These are phyloP conservation scores for Andrena cerasifolii DNA, from an alignment of 1,140 invertebrate species.

Conservation along the genomic window DNA sequence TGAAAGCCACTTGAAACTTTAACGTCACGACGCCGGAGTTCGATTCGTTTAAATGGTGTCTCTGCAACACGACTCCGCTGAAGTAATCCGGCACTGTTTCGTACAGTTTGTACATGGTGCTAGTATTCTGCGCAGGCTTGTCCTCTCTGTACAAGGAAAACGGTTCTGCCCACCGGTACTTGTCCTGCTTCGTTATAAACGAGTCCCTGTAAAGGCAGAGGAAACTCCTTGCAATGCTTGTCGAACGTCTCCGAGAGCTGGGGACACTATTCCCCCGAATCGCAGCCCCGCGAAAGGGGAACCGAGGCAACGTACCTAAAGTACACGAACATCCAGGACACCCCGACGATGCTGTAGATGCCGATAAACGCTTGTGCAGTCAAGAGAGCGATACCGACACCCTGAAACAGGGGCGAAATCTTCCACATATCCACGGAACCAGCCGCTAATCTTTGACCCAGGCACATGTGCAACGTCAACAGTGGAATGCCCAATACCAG, in stretches of 20 bases:
- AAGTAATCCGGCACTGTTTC: slow-evolving; percentile 93
- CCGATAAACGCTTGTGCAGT: slow-evolving; percentile 91
- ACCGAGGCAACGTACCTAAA: slow-evolving; percentile 84
- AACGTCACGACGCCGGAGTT: slow-evolving; percentile 86
- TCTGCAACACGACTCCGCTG: slow-evolving; percentile 90
- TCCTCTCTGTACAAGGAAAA: slow-evolving; percentile 86
- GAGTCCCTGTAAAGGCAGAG: slow-evolving; percentile 85
- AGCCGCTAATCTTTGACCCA: slow-evolving; percentile 92
- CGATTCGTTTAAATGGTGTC: slow-evolving; percentile 84
- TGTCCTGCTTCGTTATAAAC: slow-evolving; percentile 91
- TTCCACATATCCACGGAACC: slow-evolving; percentile 96
- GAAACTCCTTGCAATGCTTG: neutral
- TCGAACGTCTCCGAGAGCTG: too few relatives aligned
- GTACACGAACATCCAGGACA: slow-evolving; percentile 95
- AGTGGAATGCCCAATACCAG: slow-evolving; percentile 93
- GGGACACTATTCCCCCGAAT: too few relatives aligned
- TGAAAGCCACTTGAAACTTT: slow-evolving; percentile 94
- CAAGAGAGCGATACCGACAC: slow-evolving; percentile 92
- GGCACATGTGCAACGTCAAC: slow-evolving; percentile 91
- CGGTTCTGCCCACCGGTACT: slow-evolving; percentile 92
- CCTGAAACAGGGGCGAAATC: slow-evolving; percentile 95
- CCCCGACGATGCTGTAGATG: slow-evolving; percentile 92
- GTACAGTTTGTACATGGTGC: slow-evolving; percentile 85
- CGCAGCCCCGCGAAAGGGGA: too few relatives aligned
- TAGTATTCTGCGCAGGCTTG: slow-evolving; percentile 74